Conservation (phyloP, 2,888 invertebrate genomes). For the Onchidella celtica region DNA sequence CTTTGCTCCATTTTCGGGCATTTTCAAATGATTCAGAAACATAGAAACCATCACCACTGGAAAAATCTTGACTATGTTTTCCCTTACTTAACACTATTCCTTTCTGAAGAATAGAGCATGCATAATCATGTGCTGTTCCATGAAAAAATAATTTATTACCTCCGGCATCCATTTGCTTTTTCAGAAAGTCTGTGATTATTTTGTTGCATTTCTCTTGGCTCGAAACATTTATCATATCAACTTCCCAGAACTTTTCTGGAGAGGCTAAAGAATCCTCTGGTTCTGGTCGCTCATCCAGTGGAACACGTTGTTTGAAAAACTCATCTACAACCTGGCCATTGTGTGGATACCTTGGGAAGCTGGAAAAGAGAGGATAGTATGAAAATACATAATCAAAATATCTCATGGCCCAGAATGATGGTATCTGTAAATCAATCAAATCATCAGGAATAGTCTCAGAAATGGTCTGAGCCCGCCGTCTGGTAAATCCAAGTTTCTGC, state of each 20-base stretch:
- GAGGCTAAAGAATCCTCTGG: neutral
- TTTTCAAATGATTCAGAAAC: neutral
- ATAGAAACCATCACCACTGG: neutral
- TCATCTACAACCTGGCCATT: neutral
- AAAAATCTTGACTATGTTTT: neutral
- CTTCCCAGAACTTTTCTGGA: neutral
- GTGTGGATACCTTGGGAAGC: neutral
- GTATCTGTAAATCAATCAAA: conserved; percentile 3
- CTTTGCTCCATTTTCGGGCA: neutral
- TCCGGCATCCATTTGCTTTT: neutral
- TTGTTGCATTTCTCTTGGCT: neutral
- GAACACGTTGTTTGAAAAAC: neutral
- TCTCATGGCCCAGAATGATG: neutral
- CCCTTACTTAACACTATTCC: neutral
- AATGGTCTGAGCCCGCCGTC: neutral
- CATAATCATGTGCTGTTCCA: neutral
- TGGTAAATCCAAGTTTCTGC: neutral
- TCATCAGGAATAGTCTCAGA: neutral
- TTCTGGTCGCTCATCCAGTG: neutral
- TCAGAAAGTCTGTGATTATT: neutral
- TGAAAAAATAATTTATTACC: neutral
- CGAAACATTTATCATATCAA: neutral
- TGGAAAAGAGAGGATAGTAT: neutral
- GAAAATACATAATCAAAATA: neutral
- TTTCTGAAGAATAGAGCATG: neutral